These are phyloP conservation scores for Ditula angustiorana DNA, from an alignment of 2,888 invertebrate genomes.

Conservation along the genomic window DNA sequence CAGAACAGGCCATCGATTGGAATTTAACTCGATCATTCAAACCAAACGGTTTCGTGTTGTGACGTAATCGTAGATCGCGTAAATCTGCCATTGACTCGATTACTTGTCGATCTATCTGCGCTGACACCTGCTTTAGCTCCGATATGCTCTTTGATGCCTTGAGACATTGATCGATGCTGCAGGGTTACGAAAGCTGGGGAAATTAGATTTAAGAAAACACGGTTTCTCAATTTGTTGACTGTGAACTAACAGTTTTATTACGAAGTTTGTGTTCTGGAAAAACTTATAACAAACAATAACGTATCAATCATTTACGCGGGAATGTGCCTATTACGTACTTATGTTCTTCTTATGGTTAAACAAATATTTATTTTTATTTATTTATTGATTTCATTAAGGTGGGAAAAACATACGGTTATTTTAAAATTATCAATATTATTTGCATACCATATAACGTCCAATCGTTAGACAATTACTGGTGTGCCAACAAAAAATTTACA, in stretches of 20 bases:
- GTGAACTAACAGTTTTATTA: conserved; percentile 9
- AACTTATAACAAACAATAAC: background rate
- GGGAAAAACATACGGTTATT: too few species aligned
- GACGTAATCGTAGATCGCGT: conserved; percentile 53
- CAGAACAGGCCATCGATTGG: conserved; percentile 24
- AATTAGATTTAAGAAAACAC: conserved; percentile 49
- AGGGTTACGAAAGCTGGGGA: conserved; percentile 45
- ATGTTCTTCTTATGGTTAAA: too few species aligned
- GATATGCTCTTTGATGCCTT: conserved; percentile 61
- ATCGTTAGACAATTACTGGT: too few species aligned
- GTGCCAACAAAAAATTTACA: too few species aligned
- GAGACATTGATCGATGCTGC: conserved; percentile 73
- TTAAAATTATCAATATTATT: too few species aligned
- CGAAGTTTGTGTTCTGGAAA: background rate
- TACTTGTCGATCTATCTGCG: conserved; percentile 60
- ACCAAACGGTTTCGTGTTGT: conserved; percentile 31
- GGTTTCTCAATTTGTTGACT: conserved; percentile 51
- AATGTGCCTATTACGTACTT: too few species aligned
- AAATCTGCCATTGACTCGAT: conserved; percentile 57
- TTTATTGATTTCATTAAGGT: too few species aligned
- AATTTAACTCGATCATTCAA: conserved; percentile 33
- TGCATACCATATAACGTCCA: too few species aligned
- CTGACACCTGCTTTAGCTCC: conserved; percentile 64
- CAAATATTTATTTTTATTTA: too few species aligned
- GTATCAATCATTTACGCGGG: too few species aligned